Base-by-base conservation (phyloP, 2,888 invertebrate genomes). In the Heliconius charithonia region DNA sequence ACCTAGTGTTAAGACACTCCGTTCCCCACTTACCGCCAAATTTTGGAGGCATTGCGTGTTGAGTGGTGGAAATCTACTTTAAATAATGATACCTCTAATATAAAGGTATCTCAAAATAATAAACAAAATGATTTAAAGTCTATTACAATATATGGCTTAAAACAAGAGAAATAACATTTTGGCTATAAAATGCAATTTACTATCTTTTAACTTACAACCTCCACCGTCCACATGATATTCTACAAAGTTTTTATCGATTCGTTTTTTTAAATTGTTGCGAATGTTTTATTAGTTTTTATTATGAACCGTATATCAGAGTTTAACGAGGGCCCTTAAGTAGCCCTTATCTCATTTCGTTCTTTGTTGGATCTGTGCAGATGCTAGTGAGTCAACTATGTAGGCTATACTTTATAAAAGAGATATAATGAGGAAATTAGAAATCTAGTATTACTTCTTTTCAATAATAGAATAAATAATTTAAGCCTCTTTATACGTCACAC, bases 271-370 rank as follows among this genome's bases (percentile, higher is more conserved):
- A 92, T 91, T 93, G 93, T 93, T 93, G 94, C 94, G 84, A 93
- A 92, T 93, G 89, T 93, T 94, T 94, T 93, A 93, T 93, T 93
- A 88, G 84, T 84, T 92, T 93, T 93, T 94, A 93, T 93, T 93
- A 92, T 90, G 88, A 90, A 92, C 86, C 92, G 91, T 94, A 94
- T 94, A 94, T 94, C 93, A 93, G 89, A 81, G 82, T 89, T 93
- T 94, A 94, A 94, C 94, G 94, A 93, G 93, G 89, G 83, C 83
- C 22, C 85, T 90, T 92, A 92, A 93, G 94, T 92, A 93, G 93
- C 90, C 89, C 90, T 92, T 93, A 93, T 91, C 92, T 89, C 84
- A 85, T 90, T 89, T 88, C 86, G 89, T 91, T 92, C 91, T 90
- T 91, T 89, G 90, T 92, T 90, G 87, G 90, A 87, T 84, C 83